phyloP scores from a whole-genome alignment of 2,888 invertebrate genomes.

The Drosophila vallismaia region DNA sequence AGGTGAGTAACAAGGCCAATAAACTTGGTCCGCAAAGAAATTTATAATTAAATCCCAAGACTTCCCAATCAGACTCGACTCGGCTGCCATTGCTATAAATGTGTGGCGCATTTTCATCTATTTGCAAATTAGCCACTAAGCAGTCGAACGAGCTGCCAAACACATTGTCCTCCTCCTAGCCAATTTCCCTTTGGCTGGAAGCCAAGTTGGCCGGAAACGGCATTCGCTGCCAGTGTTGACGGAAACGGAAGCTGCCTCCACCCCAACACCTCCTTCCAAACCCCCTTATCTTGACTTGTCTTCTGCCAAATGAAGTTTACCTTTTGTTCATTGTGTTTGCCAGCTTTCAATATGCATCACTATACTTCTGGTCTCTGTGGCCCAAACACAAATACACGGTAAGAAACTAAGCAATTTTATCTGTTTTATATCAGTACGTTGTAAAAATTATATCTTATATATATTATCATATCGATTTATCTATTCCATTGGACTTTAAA shows the following conservation, averaged over 20 bases:
- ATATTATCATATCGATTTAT: too few species aligned
- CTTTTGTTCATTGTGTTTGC: slow-evolving; percentile 48
- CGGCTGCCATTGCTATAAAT: slow-evolving; percentile 33
- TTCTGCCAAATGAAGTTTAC: slow-evolving; percentile 47
- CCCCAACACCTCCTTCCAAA: slow-evolving; percentile 6
- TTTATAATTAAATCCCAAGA: slow-evolving; percentile 54
- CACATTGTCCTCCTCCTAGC: slow-evolving; percentile 24
- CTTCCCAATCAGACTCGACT: slow-evolving; percentile 19
- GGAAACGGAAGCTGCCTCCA: slow-evolving; percentile 63
- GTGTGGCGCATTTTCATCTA: slow-evolving; percentile 50
- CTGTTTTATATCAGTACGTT: too few species aligned
- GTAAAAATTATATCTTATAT: neutral
- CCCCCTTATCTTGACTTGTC: slow-evolving; percentile 32
- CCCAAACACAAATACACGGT: slow-evolving; percentile 26
- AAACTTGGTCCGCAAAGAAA: slow-evolving; percentile 17
- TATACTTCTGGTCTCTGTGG: slow-evolving; percentile 22
- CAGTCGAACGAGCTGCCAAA: slow-evolving; percentile 54
- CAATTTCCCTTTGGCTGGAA: slow-evolving; percentile 22
- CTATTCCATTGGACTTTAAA: too few species aligned
- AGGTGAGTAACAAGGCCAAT: slow-evolving; percentile 14
- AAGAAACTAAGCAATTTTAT: neutral
- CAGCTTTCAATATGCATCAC: slow-evolving; percentile 25
- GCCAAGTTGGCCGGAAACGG: slow-evolving; percentile 52
- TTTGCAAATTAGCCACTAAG: slow-evolving; percentile 68
- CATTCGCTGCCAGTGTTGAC: slow-evolving; percentile 53